Base-by-base conservation (phyloP, 1,140 invertebrate species). In the Temnothorax curvispinosus region DNA sequence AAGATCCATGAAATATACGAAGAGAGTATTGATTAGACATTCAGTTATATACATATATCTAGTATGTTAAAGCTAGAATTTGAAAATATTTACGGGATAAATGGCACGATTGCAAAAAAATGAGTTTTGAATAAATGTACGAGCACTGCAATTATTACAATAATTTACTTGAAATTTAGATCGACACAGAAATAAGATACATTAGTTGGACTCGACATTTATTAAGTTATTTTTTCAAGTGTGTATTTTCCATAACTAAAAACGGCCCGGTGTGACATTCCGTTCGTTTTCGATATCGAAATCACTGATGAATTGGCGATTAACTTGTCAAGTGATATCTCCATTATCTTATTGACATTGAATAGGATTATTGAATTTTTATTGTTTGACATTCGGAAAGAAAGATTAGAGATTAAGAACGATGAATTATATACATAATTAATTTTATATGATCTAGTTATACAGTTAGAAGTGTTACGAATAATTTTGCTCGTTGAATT, bases 1-100 rank as follows among this genome's bases (percentile, higher is more conserved):
- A 89, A 89, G 54, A 82, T 58, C 8, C 74, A 89, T 88, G n/a
- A 84, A 84, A 71, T 60, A 38, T 82, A 74, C 8, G 21, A 27
- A 38, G 41, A 84, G 80, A 74, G 80, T 84, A 74, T 84, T 84
- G 54, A 75, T 84, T 65, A 65, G 41, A 78, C 27, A 47, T 62
- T 60, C 27, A 47, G 18, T 78, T 38, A 27, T 27, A 27, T 27
- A 27, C 27, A 27, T 27, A 27, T 27, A 27, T 67, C 7, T 64
- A 2, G 50, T 64, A 35, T 7, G 27, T 64, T 58, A 50, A 52
- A 65, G 18, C 9, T 62, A 60, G 5, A 35, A 35, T 64, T n/a
- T 47, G 2, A 78, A 60, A 18, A 44, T 41, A n/a, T 38, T 32
- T 50, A 50, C 18, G 3, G 15, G 27, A 2, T 47, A 67, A 44